Conservation (phyloP, 2,888 invertebrate species). For the Rotaria macrura region DNA sequence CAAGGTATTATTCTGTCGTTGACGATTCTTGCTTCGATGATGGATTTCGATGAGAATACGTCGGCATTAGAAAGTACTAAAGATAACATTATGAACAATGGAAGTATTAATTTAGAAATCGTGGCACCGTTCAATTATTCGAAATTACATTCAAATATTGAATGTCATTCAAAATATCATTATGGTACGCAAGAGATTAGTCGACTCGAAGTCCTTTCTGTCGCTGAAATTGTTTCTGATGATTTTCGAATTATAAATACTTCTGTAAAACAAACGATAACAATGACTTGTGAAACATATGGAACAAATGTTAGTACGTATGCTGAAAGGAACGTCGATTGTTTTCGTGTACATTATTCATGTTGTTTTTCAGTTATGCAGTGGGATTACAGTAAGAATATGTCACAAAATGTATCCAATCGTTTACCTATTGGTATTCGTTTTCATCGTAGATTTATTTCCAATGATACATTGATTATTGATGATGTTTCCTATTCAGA, state of each 20-base stretch:
- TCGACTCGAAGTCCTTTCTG: neutral
- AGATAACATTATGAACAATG: neutral
- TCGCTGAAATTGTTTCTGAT: neutral
- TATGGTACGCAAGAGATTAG: neutral
- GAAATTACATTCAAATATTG: neutral
- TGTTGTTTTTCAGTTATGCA: neutral
- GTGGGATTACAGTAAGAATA: neutral
- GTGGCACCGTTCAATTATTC: neutral
- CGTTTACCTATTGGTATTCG: neutral
- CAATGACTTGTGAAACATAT: neutral
- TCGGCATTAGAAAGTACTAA: neutral
- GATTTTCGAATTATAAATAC: neutral
- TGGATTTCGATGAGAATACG: neutral
- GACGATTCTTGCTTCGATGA: neutral
- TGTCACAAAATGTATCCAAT: too few relatives aligned
- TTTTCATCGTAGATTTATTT: neutral
- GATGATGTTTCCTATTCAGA: neutral
- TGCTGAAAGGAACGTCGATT: neutral
- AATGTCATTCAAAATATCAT: neutral
- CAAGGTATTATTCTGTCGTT: neutral
- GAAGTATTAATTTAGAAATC: neutral
- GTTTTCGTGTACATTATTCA: neutral
- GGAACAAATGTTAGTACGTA: neutral
- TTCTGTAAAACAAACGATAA: neutral
- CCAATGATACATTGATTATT: neutral